Conservation (phyloP, 2,113 vertebrate genomes). For the Pluvianellus socialis region DNA sequence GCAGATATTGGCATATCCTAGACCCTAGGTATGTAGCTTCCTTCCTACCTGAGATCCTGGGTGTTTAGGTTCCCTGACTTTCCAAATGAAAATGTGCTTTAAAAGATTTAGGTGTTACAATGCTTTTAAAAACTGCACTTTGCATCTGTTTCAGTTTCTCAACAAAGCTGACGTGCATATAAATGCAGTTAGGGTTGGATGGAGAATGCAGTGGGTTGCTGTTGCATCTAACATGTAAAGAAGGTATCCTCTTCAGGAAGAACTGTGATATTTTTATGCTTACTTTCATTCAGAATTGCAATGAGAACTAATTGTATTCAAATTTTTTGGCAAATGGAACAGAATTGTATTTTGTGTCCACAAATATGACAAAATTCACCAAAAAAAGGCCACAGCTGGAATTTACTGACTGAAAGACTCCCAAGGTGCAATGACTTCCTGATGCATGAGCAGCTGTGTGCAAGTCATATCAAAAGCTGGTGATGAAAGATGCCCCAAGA, state of each 20-base stretch:
- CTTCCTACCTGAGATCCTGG: background rate
- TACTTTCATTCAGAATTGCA: background rate
- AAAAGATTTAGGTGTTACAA: background rate
- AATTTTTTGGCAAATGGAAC: background rate
- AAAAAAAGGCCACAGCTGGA: background rate
- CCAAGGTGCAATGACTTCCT: background rate
- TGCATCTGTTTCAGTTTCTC: background rate
- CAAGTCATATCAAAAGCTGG: background rate
- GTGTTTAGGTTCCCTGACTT: background rate
- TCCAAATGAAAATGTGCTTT: background rate
- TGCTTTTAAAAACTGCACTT: background rate
- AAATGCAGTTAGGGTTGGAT: background rate
- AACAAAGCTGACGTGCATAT: background rate
- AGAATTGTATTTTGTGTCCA: background rate
- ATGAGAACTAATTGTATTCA: background rate
- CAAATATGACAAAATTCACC: background rate
- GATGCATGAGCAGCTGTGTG: background rate
- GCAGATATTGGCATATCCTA: background rate
- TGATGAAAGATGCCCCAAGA: background rate
- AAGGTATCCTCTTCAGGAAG: background rate
- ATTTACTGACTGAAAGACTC: background rate
- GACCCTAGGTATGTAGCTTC: rapidly evolving
- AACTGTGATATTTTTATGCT: background rate
- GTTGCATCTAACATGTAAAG: background rate
- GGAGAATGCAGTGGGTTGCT: background rate